A percentile compares a stretch with the other conserved stretches of the same genome.
phyloP scores from a whole-genome alignment of 2,888 invertebrate species.

The Carcina quercana region DNA sequence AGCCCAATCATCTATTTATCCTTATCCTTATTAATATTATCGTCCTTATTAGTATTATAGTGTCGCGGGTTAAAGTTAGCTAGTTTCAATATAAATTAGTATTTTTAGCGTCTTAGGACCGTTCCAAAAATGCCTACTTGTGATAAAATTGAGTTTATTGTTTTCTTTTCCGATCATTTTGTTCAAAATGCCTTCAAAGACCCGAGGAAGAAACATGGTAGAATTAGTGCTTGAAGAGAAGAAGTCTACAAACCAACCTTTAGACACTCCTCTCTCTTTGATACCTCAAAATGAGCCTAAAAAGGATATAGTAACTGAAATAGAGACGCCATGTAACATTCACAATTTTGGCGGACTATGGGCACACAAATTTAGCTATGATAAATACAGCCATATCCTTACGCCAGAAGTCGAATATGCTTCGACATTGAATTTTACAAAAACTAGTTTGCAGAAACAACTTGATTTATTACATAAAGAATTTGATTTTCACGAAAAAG shows the following conservation, averaged over 20 bases:
- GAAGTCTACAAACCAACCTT: background rate
- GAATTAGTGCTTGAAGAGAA: background rate
- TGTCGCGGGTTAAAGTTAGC: too few relatives aligned
- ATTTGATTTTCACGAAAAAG: background rate
- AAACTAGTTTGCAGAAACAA: background rate
- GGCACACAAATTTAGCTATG: background rate
- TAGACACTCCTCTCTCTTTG: background rate
- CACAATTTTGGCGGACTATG: background rate
- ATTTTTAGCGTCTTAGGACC: too few relatives aligned
- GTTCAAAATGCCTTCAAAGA: conserved; percentile 1
- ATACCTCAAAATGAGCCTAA: background rate
- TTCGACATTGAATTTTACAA: background rate
- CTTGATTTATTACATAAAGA: background rate
- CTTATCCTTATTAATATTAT: too few relatives aligned
- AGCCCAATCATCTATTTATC: too few relatives aligned
- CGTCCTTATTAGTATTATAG: too few relatives aligned
- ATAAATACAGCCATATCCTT: conserved; percentile 1
- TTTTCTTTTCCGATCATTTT: conserved; percentile 1
- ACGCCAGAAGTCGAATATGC: conserved; percentile 3
- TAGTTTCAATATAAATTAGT: too few relatives aligned
- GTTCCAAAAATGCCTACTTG: too few relatives aligned
- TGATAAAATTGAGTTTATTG: background rate
- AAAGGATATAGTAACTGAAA: background rate
- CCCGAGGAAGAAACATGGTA: conserved; percentile 2
- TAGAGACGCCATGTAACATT: background rate